Base-by-base conservation (phyloP, 2,113 vertebrate genomes). In the Dasyornis broadbenti region DNA sequence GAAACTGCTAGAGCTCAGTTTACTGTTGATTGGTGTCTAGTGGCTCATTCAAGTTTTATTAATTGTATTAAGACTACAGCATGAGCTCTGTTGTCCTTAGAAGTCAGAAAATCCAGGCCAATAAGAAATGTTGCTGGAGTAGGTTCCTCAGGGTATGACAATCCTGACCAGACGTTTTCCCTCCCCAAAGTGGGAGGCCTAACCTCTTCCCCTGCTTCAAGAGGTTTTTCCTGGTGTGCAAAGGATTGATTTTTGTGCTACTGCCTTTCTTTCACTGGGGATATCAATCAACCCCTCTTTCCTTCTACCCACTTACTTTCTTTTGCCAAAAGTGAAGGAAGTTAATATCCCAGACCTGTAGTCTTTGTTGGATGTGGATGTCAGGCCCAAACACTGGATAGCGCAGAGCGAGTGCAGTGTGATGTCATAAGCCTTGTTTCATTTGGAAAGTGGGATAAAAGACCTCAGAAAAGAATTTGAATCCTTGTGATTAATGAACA, bases 11-110 rank as follows among this genome's bases (percentile, higher is more conserved):
- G 89, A 75, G 92, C 68, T 92, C 94, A 63, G 47, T 54, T 94
- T 95, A 81, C 91, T 2, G 1, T 70, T 93, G 89, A 97, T 73
- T 86, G 60, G 94, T 89, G 89, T 59, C 96, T 94, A 4, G 95
- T 86, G 96, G 86, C 94, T 96, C 10, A 2, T 88, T 94, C 52
- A 42, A 49, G 72, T 93, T 94, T 96, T 95, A 97, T 93, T 96
- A 95, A 96, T 96, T 91, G 83, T 50, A n/a, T 78, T 93, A 91
- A 94, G 91, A 53, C 56, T 90, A 8, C 50, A 75, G 80, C 30
- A 2, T 19, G 60, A 91, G 44, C 68, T 83, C 61, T 19, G 53
- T 11, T 10, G 30, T 45, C 10, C 68, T 90, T 47, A 40, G 60
- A 31, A 18, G 39, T 47, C 66, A 28, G 60, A 68, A 90, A 90